Evolutionary conservation across 2,113 vertebrate genomes (phyloP).

Genomic region (Eidolon helvum): DNA sequence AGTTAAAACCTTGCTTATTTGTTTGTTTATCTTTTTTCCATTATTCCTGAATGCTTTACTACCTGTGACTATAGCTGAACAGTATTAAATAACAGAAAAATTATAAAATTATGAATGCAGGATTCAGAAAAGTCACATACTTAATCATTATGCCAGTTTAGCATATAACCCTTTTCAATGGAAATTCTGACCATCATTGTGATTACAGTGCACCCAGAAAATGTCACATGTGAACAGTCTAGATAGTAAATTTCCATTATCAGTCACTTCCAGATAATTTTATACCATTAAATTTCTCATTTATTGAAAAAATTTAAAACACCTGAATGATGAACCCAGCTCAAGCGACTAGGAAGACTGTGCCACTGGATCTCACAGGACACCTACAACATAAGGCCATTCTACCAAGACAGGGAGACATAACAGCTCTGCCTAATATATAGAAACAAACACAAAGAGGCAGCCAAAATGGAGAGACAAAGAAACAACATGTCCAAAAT

Average conservation of each 20-base stretch:
- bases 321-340: no score
- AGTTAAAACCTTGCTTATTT: neutral
- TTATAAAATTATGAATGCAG: slow-evolving; percentile 69
- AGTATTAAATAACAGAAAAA: slow-evolving; percentile 68
- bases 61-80: slow-evolving; percentile 58
- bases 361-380: no score
- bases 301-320: slow-evolving; percentile 39
- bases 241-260: slow-evolving; percentile 42
- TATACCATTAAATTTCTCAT: slow-evolving; percentile 27
- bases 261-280: slow-evolving; percentile 7
- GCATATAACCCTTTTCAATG: slow-evolving; percentile 50
- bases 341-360: no score
- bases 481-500: no score
- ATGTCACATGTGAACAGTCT: slow-evolving; percentile 17
- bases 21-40: neutral
- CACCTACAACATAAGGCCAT: no score
- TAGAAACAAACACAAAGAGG: no score
- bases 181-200: slow-evolving; percentile 53
- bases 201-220: slow-evolving; percentile 40
- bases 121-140: slow-evolving; percentile 58
- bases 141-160: slow-evolving; percentile 62
- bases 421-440: no score
- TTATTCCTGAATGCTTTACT: slow-evolving; percentile 51
- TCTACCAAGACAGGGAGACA: no score
- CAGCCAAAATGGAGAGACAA: no score